Conservation (phyloP, 2,888 invertebrate species). For the Rotaria magnacalcarata region DNA sequence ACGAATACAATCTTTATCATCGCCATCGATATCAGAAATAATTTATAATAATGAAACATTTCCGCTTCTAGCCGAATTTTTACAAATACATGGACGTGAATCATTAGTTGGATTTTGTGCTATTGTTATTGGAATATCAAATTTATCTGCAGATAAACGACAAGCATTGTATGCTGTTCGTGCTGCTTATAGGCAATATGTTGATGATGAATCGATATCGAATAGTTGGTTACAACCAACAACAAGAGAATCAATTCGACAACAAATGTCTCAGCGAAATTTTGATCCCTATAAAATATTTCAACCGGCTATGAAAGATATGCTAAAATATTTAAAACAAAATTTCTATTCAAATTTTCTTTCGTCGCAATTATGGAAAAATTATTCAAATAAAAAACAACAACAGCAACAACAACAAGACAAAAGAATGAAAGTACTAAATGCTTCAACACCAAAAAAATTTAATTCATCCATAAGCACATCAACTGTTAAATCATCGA, state of each 20-base stretch:
- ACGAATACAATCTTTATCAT: background rate
- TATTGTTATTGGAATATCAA: background rate
- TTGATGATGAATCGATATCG: background rate
- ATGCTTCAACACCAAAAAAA: slow-evolving; percentile 30
- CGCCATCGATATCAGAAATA: background rate
- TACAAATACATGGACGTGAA: background rate
- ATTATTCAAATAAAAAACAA: background rate
- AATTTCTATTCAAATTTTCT: slow-evolving; percentile 31
- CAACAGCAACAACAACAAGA: slow-evolving; percentile 7
- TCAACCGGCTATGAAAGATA: background rate
- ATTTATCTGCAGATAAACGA: background rate
- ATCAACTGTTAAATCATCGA: slow-evolving; percentile 1
- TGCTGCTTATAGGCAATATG: slow-evolving; percentile 31
- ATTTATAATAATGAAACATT: slow-evolving; percentile 20
- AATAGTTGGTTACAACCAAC: background rate
- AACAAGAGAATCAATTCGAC: background rate
- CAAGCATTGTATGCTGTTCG: slow-evolving; percentile 5
- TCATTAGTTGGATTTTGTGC: slow-evolving; percentile 32
- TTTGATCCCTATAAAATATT: background rate
- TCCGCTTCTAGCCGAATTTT: background rate
- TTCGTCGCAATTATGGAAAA: slow-evolving; percentile 21
- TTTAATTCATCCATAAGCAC: background rate
- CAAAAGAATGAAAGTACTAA: background rate
- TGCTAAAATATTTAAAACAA: background rate
- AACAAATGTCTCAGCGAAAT: background rate